These are phyloP conservation scores for Haliaeetus leucogaster DNA, from an alignment of 2,113 vertebrate genomes.

Conservation along the genomic window DNA sequence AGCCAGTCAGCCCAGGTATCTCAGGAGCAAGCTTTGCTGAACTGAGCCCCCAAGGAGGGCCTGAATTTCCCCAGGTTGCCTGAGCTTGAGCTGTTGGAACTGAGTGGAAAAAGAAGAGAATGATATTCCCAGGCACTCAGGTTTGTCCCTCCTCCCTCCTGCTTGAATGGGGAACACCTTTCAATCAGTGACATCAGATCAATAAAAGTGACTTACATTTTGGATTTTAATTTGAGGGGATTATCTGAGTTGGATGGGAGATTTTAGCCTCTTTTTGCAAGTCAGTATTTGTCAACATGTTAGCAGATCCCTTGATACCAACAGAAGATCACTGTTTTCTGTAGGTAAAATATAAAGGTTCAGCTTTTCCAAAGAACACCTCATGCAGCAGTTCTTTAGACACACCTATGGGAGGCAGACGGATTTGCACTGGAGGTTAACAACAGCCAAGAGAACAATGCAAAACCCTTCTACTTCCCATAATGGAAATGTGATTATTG, in stretches of 20 bases:
- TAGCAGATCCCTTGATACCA: neutral
- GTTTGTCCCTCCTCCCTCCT: neutral
- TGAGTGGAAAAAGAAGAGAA: neutral
- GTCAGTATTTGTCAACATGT: neutral
- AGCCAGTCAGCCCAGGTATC: neutral
- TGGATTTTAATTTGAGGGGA: neutral
- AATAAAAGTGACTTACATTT: neutral
- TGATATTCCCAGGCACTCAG: neutral
- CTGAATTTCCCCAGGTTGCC: neutral
- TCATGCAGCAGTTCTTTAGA: neutral
- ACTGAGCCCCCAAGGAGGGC: neutral
- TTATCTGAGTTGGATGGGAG: neutral
- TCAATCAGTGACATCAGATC: neutral
- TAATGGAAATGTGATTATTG: neutral
- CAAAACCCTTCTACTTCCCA: neutral
- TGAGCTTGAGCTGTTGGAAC: neutral
- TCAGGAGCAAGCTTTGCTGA: neutral
- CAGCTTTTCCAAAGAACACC: neutral
- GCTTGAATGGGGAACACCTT: neutral
- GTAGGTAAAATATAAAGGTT: neutral
- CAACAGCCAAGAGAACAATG: neutral
- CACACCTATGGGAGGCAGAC: neutral
- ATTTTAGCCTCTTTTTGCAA: neutral
- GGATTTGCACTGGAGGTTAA: neutral
- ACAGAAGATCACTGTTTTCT: neutral